A percentile compares a stretch with the other conserved stretches of the same genome.
Conservation (phyloP, 2,113 vertebrate species). For the Mellivora capensis region DNA sequence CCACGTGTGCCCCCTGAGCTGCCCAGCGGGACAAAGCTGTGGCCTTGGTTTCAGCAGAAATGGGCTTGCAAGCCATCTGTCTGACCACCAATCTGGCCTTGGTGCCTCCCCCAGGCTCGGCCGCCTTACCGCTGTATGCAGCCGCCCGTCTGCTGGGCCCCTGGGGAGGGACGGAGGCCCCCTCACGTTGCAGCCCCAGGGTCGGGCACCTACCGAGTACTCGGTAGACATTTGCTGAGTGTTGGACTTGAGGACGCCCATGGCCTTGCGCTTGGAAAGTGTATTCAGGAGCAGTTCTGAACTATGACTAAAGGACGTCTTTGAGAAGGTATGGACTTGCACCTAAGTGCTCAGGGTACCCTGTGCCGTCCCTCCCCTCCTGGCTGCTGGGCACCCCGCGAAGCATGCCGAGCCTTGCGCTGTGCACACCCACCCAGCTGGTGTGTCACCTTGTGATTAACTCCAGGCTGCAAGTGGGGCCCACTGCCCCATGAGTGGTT, state of each 20-base stretch:
- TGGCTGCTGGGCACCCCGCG: not conserved
- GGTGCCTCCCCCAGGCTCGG: not conserved
- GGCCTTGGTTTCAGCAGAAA: not conserved
- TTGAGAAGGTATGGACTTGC: not conserved
- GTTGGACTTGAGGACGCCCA: not conserved
- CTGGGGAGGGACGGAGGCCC: not conserved
- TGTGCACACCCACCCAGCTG: not conserved
- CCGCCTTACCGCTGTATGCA: no score
- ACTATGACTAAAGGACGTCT: not conserved
- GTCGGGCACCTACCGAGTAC: fast-evolving
- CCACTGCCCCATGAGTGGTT: not conserved
- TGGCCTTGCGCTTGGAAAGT: not conserved
- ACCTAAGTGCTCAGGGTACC: fast-evolving
- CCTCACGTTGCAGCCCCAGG: not conserved
- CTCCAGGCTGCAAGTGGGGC: not conserved
- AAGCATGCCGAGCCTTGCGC: fast-evolving
- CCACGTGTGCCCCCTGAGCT: not conserved
- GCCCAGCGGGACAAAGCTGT: no score
- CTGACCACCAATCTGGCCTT: no score
- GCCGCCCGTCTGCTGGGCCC: not conserved
- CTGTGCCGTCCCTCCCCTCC: not conserved
- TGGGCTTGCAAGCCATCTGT: not conserved
- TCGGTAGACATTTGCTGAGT: not conserved
- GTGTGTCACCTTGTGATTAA: not conserved
- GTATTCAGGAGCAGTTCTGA: not conserved